These are phyloP conservation scores for Euphonia xanthogaster DNA, from an alignment of 2,797 vertebrate species.

Conservation along the genomic window DNA sequence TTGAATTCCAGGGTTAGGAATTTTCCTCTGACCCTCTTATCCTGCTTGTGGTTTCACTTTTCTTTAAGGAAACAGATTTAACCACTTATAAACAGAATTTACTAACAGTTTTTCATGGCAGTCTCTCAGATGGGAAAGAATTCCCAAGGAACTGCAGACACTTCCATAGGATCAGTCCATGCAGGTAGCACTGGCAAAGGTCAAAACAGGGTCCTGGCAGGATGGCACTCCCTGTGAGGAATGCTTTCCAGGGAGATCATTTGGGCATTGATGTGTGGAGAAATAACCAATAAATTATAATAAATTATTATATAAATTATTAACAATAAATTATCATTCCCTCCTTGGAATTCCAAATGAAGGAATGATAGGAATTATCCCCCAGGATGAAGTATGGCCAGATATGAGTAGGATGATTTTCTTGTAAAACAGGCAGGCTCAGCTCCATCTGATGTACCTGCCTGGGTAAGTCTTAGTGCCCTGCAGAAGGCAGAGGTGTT, in stretches of 20 bases:
- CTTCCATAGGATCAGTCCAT: not conserved
- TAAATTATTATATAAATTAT: not conserved
- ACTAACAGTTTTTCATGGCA: accelerated
- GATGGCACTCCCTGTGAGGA: not conserved
- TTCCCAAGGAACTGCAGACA: not conserved
- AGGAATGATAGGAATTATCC: not conserved
- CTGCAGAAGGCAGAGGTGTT: not conserved
- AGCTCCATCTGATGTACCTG: not conserved
- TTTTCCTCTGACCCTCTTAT: not conserved
- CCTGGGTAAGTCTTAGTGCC: not conserved
- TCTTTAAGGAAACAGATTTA: not conserved
- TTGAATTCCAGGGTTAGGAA: not conserved
- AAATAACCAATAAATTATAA: not conserved
- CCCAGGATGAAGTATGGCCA: not conserved
- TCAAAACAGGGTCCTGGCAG: not conserved
- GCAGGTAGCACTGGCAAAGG: not conserved
- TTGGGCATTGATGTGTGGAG: not conserved
- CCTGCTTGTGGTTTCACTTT: not conserved
- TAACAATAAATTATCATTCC: not conserved
- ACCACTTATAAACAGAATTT: not conserved
- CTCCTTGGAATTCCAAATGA: not conserved
- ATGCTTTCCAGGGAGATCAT: not conserved
- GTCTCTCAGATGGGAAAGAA: not conserved
- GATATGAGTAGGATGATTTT: not conserved
- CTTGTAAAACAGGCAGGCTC: not conserved